phyloP scores from a whole-genome alignment of 1,140 invertebrate genomes.

The Drosophila pseudoananassae region DNA sequence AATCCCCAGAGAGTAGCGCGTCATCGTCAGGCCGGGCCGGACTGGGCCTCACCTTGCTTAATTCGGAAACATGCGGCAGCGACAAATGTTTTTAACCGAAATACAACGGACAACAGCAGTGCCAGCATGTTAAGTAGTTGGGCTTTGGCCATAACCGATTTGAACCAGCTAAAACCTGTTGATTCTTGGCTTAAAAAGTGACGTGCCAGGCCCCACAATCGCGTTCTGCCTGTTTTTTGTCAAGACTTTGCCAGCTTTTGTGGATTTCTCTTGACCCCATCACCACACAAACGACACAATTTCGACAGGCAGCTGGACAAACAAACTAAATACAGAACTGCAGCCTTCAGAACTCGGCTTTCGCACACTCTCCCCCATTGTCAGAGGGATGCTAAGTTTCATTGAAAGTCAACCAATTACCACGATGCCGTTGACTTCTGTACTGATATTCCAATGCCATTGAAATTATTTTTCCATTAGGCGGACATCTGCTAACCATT shows the following conservation, averaged over 20 bases:
- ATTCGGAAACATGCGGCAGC: constrained; percentile 44
- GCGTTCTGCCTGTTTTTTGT: constrained; percentile 18
- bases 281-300: neutral
- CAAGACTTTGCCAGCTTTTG: constrained; percentile 2
- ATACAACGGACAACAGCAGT: constrained; percentile 22
- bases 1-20: constrained; percentile 42
- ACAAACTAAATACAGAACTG: neutral
- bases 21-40: constrained; percentile 20
- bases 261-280: neutral
- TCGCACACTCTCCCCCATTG: constrained; percentile 11
- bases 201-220: constrained; percentile 14
- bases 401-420: constrained; percentile 13
- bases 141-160: constrained; percentile 42
- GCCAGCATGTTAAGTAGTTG: constrained; percentile 45
- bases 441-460: constrained; percentile 30
- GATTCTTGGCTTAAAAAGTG: constrained; percentile 16
- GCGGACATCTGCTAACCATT: constrained; percentile 17
- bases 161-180: constrained; percentile 71
- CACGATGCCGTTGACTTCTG: constrained; percentile 28
- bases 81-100: constrained; percentile 35
- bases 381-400: constrained; percentile 14
- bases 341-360: constrained; percentile 12
- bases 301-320: constrained; percentile 23
- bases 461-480: constrained; percentile 41
- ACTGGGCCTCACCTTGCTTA: constrained; percentile 45